Evolutionary conservation across 2,888 invertebrate genomes (phyloP).

Genomic region (Megaustenia siamemsis): DNA sequence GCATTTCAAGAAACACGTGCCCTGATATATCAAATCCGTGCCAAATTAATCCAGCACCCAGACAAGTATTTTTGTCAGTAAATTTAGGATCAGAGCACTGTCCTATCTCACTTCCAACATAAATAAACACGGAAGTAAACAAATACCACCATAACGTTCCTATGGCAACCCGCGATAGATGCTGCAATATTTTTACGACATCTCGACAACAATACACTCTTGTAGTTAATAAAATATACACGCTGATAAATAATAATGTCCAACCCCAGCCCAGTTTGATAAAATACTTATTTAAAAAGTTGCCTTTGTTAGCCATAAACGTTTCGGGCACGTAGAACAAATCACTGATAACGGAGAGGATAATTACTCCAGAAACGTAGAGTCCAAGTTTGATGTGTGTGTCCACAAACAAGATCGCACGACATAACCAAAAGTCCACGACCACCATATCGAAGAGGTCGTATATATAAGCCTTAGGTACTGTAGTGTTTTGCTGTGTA

Average conservation of each 20-base stretch:
- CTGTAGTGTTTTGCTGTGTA: too few relatives aligned
- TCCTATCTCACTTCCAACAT: constrained; percentile 85
- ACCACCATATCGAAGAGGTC: constrained; percentile 90
- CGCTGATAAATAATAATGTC: constrained; percentile 89
- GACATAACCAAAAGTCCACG: constrained; percentile 92
- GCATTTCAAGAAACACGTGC: constrained; percentile 96
- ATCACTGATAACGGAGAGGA: constrained; percentile 91
- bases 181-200: constrained; percentile 84
- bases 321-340: constrained; percentile 89
- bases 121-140: constrained; percentile 90
- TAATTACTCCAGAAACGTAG: constrained; percentile 90
- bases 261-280: constrained; percentile 99
- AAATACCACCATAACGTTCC: constrained; percentile 93
- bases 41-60: constrained; percentile 91
- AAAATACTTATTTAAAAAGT: constrained; percentile 94
- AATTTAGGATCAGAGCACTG: constrained; percentile 70
- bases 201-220: constrained; percentile 92
- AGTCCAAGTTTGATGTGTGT: constrained; percentile 89
- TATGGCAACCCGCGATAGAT: constrained; percentile 87
- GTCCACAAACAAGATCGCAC: constrained; percentile 90
- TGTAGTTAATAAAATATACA: constrained; percentile 90
- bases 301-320: constrained; percentile 94
- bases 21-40: constrained; percentile 97
- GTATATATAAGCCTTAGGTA: too few relatives aligned
- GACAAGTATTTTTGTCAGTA: constrained; percentile 65